These are phyloP conservation scores for Gandaritis pyraliata DNA, from an alignment of 2,888 invertebrate genomes.

Conservation along the genomic window DNA sequence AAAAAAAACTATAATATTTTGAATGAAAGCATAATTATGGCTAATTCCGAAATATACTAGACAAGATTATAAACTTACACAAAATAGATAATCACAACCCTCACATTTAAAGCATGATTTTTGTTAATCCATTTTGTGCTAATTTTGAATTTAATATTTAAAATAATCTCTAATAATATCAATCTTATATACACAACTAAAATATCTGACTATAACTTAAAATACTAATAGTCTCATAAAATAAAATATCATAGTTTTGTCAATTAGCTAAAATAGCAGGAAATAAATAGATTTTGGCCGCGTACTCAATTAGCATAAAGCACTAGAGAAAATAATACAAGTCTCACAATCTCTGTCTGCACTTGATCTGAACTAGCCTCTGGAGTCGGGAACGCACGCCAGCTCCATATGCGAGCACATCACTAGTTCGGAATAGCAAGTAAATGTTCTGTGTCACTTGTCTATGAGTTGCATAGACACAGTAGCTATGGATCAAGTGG, in stretches of 20 bases:
- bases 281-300: slow-evolving; percentile 31
- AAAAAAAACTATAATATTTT: no score
- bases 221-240: slow-evolving; percentile 17
- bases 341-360: slow-evolving; percentile 11
- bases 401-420: no score
- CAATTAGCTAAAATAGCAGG: slow-evolving; percentile 17
- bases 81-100: slow-evolving; percentile 69
- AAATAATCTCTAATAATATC: slow-evolving; percentile 32
- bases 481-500: slow-evolving; percentile 39
- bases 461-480: not conserved
- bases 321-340: slow-evolving; percentile 9
- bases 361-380: no score
- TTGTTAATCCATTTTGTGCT: slow-evolving; percentile 62
- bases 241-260: slow-evolving; percentile 26
- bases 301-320: slow-evolving; percentile 14
- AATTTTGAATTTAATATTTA: slow-evolving; percentile 31
- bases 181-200: slow-evolving; percentile 37
- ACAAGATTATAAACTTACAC: slow-evolving; percentile 39
- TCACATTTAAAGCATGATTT: slow-evolving; percentile 60
- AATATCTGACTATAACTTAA: slow-evolving; percentile 24
- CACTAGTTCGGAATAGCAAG: no score
- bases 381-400: no score
- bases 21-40: not conserved
- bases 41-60: slow-evolving; percentile 20
- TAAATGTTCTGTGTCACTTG: no score